Conservation (phyloP, 2,888 invertebrate genomes). For the Ceramica pisi region DNA sequence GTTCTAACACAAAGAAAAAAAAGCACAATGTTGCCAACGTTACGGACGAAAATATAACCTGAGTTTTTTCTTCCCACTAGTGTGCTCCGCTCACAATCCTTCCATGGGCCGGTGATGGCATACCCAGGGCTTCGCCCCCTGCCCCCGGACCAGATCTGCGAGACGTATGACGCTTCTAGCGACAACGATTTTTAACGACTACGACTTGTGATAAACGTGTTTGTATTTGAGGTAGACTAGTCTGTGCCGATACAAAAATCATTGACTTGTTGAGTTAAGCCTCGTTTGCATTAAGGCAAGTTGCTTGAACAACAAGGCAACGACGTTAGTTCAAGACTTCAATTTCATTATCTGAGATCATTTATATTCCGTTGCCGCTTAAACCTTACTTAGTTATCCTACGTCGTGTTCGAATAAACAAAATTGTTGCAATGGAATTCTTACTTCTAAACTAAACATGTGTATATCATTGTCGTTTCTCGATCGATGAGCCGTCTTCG, state of each 20-base stretch:
- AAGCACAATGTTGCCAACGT: background rate
- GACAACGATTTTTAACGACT: slow-evolving; percentile 88
- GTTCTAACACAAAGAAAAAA: slow-evolving; percentile 27
- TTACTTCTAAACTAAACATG: too few relatives aligned
- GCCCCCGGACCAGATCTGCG: slow-evolving; percentile 80
- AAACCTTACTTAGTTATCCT: background rate
- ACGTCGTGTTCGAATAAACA: too few relatives aligned
- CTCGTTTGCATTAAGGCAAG: background rate
- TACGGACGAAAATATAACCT: slow-evolving; percentile 4
- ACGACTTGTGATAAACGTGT: slow-evolving; percentile 61
- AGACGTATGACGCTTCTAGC: slow-evolving; percentile 88
- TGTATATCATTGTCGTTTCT: background rate
- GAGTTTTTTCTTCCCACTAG: slow-evolving; percentile 77
- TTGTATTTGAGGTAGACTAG: slow-evolving; percentile 56
- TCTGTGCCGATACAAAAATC: slow-evolving; percentile 40
- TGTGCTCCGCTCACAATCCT: slow-evolving; percentile 92
- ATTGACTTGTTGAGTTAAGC: slow-evolving; percentile 20
- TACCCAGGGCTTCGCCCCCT: slow-evolving; percentile 80
- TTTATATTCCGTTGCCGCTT: background rate
- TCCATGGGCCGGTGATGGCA: slow-evolving; percentile 90
- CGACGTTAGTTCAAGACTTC: background rate
- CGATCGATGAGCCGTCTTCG: background rate
- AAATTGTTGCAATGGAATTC: background rate
- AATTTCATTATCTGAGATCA: background rate
- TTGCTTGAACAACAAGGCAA: background rate